Conservation (phyloP, 1,140 invertebrate species). For the Drosophila busckii region DNA sequence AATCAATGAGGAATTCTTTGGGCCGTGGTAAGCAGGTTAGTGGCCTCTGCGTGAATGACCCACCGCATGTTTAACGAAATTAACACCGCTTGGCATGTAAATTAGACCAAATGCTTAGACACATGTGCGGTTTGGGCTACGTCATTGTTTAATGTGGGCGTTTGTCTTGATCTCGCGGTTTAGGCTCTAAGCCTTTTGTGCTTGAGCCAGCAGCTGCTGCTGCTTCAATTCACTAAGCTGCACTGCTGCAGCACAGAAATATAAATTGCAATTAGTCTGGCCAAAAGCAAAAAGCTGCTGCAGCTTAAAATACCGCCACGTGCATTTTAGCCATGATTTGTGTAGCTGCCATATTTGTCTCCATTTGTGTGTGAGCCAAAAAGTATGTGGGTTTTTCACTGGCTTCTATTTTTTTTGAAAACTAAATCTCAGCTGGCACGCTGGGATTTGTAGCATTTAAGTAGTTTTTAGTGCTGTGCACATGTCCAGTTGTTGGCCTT, state of each 20-base stretch:
- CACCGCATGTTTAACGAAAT: constrained; percentile 36
- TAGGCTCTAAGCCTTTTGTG: constrained; percentile 27
- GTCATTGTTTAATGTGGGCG: too few relatives aligned
- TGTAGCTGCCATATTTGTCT: constrained; percentile 53
- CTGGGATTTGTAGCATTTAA: constrained; percentile 58
- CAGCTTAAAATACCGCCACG: constrained; percentile 35
- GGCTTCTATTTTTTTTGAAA: constrained; percentile 5
- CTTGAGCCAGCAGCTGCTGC: too few relatives aligned
- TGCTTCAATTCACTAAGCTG: constrained; percentile 33
- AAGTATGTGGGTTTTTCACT: constrained; percentile 13
- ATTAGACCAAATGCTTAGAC: constrained; percentile 50
- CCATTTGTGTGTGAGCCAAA: constrained; percentile 36
- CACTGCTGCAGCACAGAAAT: constrained; percentile 27
- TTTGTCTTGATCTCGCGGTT: constrained; percentile 24
- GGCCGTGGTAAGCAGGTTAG: not conserved
- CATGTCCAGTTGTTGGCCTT: constrained; percentile 27
- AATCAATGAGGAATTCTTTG: constrained; percentile 64
- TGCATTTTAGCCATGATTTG: constrained; percentile 44
- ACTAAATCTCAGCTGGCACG: constrained; percentile 16
- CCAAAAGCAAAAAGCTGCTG: constrained; percentile 7
- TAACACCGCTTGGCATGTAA: constrained; percentile 67
- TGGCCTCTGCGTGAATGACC: too few relatives aligned
- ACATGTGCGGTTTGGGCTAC: too few relatives aligned
- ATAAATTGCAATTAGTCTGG: constrained; percentile 52
- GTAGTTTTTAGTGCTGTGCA: constrained; percentile 69